Evolutionary conservation across 2,888 invertebrate species (phyloP).

Genomic region (Seira musarum): DNA sequence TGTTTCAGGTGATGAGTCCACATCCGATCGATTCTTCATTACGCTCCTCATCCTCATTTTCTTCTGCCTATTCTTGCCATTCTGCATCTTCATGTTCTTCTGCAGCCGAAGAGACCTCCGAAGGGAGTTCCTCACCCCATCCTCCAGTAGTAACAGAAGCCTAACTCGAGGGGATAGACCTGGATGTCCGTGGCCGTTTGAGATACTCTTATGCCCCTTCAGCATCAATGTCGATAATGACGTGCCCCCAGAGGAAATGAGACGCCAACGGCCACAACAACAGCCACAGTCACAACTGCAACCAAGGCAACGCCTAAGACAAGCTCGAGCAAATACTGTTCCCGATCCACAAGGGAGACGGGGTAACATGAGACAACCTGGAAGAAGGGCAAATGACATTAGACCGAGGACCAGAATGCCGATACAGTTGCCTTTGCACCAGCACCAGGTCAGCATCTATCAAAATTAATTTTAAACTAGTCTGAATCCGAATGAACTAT

Average conservation of each 20-base stretch:
- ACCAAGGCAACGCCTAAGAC: background rate
- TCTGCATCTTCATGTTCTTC: conserved; percentile 29
- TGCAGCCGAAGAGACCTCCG: conserved; percentile 31
- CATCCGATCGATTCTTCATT: conserved; percentile 34
- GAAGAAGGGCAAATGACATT: conserved; percentile 1
- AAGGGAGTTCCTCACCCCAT: conserved; percentile 14
- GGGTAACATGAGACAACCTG: conserved; percentile 19
- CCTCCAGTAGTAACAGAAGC: no score
- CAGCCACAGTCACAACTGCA: background rate
- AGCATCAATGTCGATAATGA: conserved; percentile 29
- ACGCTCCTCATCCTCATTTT: conserved; percentile 24
- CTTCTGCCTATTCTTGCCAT: conserved; percentile 35
- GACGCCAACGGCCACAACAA: no score
- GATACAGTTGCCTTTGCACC: no score
- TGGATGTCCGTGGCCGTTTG: conserved; percentile 39
- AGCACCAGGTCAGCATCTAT: no score
- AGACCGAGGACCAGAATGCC: conserved; percentile 10
- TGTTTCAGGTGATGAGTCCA: conserved; percentile 6
- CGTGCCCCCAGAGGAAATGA: no score
- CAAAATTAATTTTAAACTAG: no score
- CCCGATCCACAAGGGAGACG: no score
- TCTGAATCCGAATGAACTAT: no score
- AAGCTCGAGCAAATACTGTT: no score
- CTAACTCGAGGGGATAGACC: background rate
- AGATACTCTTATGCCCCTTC: conserved; percentile 42